These are phyloP conservation scores for Craterocephalus amniculus DNA, from an alignment of 2,797 vertebrate genomes.

Conservation along the genomic window DNA sequence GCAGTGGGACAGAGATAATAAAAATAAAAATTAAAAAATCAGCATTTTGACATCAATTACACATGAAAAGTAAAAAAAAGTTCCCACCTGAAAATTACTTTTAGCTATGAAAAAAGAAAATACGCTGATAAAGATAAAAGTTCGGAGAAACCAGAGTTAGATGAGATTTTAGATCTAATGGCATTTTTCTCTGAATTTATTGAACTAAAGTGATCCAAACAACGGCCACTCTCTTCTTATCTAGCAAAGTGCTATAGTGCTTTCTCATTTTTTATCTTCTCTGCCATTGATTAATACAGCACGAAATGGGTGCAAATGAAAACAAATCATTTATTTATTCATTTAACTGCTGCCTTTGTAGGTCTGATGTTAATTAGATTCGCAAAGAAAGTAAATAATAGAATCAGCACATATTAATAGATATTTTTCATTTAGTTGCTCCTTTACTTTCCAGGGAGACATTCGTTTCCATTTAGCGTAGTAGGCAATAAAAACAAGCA, in stretches of 20 bases:
- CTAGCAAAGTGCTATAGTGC: constrained; percentile 1
- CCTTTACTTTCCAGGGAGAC: neutral
- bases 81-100: neutral
- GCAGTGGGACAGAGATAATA: constrained; percentile 52
- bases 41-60: constrained; percentile 7
- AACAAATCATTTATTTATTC: constrained; percentile 19
- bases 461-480: neutral
- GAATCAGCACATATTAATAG: constrained; percentile 5
- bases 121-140: neutral
- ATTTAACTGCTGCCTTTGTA: constrained; percentile 16
- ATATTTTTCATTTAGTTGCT: neutral
- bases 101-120: neutral
- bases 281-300: constrained; percentile 9
- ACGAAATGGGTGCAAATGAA: constrained; percentile 12
- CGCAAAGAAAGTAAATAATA: constrained; percentile 24
- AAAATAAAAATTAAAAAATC: neutral
- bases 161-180: neutral
- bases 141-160: neutral
- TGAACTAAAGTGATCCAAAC: neutral
- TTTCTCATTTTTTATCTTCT: constrained; percentile 3
- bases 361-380: constrained; percentile 28
- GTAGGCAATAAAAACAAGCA: neutral
- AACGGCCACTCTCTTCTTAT: neutral
- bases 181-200: neutral
- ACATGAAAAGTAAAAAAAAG: neutral